Conservation (phyloP, 2,113 vertebrate species). For the Eurystomus gularis region DNA sequence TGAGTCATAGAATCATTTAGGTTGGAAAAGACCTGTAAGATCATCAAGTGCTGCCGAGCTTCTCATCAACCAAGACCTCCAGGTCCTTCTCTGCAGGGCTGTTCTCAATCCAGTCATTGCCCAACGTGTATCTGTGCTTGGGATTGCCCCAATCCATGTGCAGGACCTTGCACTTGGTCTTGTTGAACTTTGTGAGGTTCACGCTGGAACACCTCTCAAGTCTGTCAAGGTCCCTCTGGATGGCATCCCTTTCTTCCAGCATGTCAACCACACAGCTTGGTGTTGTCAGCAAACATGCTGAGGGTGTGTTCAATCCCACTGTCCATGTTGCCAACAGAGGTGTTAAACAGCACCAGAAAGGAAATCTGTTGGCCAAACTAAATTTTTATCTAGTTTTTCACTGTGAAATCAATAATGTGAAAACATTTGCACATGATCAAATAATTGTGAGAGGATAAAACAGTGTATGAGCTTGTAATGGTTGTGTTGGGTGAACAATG, state of each 20-base stretch:
- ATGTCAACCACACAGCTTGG: too few relatives aligned
- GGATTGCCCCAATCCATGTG: too few relatives aligned
- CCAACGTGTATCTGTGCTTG: too few relatives aligned
- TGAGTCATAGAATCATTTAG: too few relatives aligned
- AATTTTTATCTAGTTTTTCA: background rate
- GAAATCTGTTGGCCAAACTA: background rate
- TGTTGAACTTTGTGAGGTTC: too few relatives aligned
- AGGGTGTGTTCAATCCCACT: background rate
- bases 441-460: background rate
- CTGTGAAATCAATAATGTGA: background rate
- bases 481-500: background rate
- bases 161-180: too few relatives aligned
- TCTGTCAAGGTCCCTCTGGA: too few relatives aligned
- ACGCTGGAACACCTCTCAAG: too few relatives aligned
- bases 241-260: too few relatives aligned
- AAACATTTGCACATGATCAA: background rate
- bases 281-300: too few relatives aligned
- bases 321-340: background rate
- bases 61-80: background rate
- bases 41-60: too few relatives aligned
- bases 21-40: too few relatives aligned
- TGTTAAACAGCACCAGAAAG: background rate
- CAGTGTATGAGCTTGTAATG: background rate
- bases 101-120: background rate
- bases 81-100: background rate